Evolutionary conservation across 2,888 invertebrate genomes (phyloP).

Genomic region (Drosophila mayaguana): DNA sequence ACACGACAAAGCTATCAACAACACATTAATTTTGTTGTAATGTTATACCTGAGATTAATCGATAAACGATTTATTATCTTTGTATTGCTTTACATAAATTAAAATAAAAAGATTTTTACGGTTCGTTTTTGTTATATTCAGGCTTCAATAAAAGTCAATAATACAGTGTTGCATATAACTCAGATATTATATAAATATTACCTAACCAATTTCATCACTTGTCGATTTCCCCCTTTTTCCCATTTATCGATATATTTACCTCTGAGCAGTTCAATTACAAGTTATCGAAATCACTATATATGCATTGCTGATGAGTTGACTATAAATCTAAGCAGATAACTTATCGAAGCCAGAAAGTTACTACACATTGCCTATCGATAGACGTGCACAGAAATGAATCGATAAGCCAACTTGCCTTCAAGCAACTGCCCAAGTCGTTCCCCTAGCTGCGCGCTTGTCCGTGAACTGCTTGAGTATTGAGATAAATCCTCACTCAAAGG

Average conservation of each 20-base stretch:
- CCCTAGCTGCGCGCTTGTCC: not conserved
- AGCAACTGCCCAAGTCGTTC: not conserved
- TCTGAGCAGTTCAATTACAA: not conserved
- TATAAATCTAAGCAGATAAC: not conserved
- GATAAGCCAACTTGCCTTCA: conserved; percentile 5
- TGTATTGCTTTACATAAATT: too few species aligned
- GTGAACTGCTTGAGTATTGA: conserved; percentile 35
- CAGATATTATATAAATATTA: not conserved
- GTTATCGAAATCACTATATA: not conserved
- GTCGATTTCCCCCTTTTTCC: too few species aligned
- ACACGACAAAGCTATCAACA: too few species aligned
- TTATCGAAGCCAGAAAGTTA: not conserved
- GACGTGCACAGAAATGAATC: conserved; percentile 1
- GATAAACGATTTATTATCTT: not conserved
- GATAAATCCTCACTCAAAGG: conserved; percentile 46
- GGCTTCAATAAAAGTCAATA: not conserved
- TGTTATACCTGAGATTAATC: not conserved
- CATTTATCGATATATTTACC: not conserved
- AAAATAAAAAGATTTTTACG: too few species aligned
- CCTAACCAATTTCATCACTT: not conserved
- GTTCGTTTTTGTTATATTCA: not conserved
- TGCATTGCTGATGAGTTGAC: not conserved
- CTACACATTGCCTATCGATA: not conserved
- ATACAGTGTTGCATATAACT: not conserved
- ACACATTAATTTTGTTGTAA: too few species aligned